A percentile compares a stretch with the other conserved stretches of the same genome.
These are phyloP conservation scores for Macropis europaea DNA, from an alignment of 2,888 invertebrate genomes.

Conservation along the genomic window DNA sequence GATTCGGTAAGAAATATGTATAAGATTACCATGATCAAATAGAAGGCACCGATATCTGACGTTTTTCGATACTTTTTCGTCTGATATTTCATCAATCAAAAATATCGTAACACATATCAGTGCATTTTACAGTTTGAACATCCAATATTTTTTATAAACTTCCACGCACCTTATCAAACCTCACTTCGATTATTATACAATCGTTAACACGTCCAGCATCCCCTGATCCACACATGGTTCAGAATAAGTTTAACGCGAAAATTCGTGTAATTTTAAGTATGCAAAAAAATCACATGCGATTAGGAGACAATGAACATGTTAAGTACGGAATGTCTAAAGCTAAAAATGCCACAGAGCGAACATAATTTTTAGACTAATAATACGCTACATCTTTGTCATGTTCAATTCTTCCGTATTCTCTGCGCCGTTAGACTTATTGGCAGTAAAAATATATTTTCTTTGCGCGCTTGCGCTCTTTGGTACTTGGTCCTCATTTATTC, in stretches of 20 bases:
- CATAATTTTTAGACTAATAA: not conserved
- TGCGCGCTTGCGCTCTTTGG: constrained; percentile 3
- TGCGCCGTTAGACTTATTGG: not conserved
- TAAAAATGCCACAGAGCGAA: not conserved
- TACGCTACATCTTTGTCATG: constrained; percentile 39
- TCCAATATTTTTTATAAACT: no score
- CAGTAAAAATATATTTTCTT: constrained; percentile 56
- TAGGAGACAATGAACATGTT: no score
- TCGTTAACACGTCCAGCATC: no score
- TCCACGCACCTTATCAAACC: no score
- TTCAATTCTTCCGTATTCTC: not conserved
- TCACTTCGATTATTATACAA: no score
- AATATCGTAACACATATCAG: not conserved
- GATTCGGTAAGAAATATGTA: not conserved
- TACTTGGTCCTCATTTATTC: not conserved
- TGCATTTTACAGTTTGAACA: no score
- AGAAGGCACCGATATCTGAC: not conserved
- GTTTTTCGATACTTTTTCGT: no score
- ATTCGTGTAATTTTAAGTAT: no score
- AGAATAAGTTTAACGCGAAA: no score
- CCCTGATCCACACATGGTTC: no score
- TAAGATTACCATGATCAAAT: not conserved
- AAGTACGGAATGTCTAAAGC: constrained; percentile 42
- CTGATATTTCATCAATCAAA: no score
- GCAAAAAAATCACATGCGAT: no score